phyloP scores from a whole-genome alignment of 1,140 invertebrate species.

The Drosophila grimshawi region DNA sequence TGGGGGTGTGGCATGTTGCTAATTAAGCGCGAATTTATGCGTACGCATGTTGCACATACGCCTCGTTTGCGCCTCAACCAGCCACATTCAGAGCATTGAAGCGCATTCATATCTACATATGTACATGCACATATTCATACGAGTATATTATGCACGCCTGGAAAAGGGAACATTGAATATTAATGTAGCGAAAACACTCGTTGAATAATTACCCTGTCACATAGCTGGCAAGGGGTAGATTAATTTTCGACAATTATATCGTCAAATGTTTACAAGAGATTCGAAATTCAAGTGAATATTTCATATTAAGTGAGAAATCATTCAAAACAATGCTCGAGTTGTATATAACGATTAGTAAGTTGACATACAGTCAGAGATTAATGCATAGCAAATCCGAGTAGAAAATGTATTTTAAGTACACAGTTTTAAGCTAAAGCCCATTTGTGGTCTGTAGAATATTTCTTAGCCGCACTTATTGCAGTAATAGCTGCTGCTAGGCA shows the following conservation, averaged over 20 bases:
- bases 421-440: too few species aligned
- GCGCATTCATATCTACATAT: constrained; percentile 28
- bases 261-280: too few species aligned
- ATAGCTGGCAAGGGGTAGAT: too few species aligned
- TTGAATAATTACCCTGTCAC: too few species aligned
- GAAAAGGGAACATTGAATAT: constrained; percentile 57
- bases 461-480: background rate
- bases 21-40: constrained; percentile 81
- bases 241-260: constrained; percentile 12
- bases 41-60: constrained; percentile 79
- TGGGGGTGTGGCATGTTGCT: constrained; percentile 42
- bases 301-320: too few species aligned
- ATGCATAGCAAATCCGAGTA: background rate
- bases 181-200: constrained; percentile 18
- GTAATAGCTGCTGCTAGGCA: constrained; percentile 13
- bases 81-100: constrained; percentile 52
- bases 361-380: background rate
- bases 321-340: too few species aligned
- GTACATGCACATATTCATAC: constrained; percentile 3
- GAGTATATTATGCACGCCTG: constrained; percentile 66
- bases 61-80: constrained; percentile 61
- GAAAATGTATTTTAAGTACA: constrained; percentile 42
- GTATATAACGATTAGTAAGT: background rate
- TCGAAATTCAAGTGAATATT: too few species aligned
- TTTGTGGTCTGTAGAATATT: constrained; percentile 6